A percentile compares a stretch with the other conserved stretches of the same genome.
Evolutionary conservation across 2,888 invertebrate species (phyloP).

Genomic region (Crocallis elinguaria): DNA sequence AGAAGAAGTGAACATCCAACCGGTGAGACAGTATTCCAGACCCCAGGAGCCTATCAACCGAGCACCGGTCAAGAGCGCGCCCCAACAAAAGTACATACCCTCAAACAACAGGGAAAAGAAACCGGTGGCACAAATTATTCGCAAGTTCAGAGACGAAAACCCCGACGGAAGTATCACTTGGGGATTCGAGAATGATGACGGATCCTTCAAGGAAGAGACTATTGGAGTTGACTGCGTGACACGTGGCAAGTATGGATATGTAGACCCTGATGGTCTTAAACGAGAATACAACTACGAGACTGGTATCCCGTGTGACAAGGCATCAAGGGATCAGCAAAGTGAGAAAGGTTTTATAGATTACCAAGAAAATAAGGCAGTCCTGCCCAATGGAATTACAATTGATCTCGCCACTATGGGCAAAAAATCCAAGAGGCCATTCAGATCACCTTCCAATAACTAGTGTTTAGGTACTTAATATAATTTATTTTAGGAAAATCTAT

Average conservation of each 20-base stretch:
- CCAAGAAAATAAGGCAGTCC: conserved; percentile 89
- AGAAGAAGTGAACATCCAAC: conserved; percentile 72
- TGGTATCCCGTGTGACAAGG: conserved; percentile 89
- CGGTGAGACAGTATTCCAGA: conserved; percentile 74
- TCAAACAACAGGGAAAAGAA: conserved; percentile 83
- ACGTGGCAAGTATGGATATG: conserved; percentile 92
- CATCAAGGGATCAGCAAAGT: conserved; percentile 79
- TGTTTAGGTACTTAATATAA: conserved; percentile 57
- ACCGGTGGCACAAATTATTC: conserved; percentile 89
- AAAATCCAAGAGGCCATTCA: conserved; percentile 88
- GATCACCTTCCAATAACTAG: conserved; percentile 80
- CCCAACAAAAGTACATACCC: conserved; percentile 73
- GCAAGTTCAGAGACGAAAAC: conserved; percentile 91
- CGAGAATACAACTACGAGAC: conserved; percentile 93
- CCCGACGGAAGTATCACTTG: conserved; percentile 93
- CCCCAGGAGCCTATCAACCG: conserved; percentile 72
- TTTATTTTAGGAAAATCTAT: conserved; percentile 77
- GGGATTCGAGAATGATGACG: conserved; percentile 95
- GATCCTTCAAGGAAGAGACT: conserved; percentile 93
- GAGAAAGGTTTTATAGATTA: conserved; percentile 89
- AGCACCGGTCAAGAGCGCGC: conserved; percentile 63
- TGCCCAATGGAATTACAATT: conserved; percentile 89
- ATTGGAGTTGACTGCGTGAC: conserved; percentile 91
- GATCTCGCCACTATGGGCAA: conserved; percentile 89
- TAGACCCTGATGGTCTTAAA: conserved; percentile 92